Percentiles rank a stretch among this genome's conserved stretches.
These are phyloP conservation scores for Chelonus insularis DNA, from an alignment of 1,140 invertebrate species.

Conservation along the genomic window DNA sequence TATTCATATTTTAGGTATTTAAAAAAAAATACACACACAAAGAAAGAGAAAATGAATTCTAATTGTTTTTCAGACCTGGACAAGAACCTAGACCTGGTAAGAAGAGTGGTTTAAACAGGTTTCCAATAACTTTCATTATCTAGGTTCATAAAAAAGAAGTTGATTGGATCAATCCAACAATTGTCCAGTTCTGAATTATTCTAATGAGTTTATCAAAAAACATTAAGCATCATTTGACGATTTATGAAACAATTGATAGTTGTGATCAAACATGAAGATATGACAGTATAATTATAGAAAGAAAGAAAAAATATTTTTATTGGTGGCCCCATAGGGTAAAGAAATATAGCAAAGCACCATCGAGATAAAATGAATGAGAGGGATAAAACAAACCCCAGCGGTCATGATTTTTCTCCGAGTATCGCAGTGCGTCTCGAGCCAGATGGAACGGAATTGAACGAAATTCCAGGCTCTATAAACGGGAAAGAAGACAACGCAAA, in stretches of 20 bases:
- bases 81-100: too few species aligned
- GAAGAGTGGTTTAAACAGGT: too few species aligned
- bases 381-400: constrained; percentile 26
- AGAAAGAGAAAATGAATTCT: too few species aligned
- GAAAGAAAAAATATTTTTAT: constrained; percentile 18
- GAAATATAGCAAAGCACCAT: background rate
- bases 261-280: background rate
- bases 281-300: background rate
- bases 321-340: background rate
- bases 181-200: too few species aligned
- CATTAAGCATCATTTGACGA: background rate
- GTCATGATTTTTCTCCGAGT: constrained; percentile 23
- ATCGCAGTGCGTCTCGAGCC: constrained; percentile 17
- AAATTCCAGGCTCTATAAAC: constrained; percentile 30
- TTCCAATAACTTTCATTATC: too few species aligned
- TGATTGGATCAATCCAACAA: too few species aligned
- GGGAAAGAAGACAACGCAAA: background rate
- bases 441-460: constrained; percentile 34
- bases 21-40: too few species aligned
- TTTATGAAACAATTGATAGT: background rate
- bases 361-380: constrained; percentile 6
- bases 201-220: too few species aligned
- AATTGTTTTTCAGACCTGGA: too few species aligned
- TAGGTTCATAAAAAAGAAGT: too few species aligned
- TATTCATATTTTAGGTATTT: too few species aligned